Percentiles rank a stretch among this genome's conserved stretches.
Conservation (phyloP, 2,113 vertebrate species). For the Antechinus stuartii region DNA sequence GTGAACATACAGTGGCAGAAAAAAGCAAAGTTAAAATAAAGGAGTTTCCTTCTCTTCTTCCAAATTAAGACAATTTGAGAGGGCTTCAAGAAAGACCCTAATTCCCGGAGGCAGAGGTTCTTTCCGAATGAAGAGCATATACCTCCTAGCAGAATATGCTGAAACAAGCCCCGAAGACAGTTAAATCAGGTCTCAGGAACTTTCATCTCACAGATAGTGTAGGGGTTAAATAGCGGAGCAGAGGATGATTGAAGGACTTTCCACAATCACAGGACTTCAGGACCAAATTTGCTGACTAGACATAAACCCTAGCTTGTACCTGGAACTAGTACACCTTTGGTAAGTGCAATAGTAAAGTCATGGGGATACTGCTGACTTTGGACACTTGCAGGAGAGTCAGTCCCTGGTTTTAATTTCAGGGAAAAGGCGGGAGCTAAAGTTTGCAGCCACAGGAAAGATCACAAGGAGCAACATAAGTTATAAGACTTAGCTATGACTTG, state of each 20-base stretch:
- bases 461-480: too few species aligned
- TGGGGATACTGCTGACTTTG: not conserved
- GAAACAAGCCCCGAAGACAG: not conserved
- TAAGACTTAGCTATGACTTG: too few species aligned
- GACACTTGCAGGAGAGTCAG: not conserved
- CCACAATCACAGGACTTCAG: not conserved
- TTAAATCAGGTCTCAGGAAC: not conserved
- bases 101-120: not conserved
- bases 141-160: not conserved
- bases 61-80: not conserved
- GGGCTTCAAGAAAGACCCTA: not conserved
- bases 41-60: too few species aligned
- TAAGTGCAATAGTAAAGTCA: not conserved
- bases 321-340: not conserved
- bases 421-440: not conserved
- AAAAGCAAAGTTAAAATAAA: too few species aligned
- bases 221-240: not conserved
- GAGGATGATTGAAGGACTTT: not conserved
- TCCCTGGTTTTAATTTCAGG: not conserved
- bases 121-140: not conserved
- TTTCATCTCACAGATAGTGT: not conserved
- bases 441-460: too few species aligned
- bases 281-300: not conserved
- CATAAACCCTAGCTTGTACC: not conserved
- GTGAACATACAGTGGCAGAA: too few species aligned